Evolutionary conservation across 2,797 vertebrate genomes (phyloP).

Genomic region (Acipenser oxyrinchus): DNA sequence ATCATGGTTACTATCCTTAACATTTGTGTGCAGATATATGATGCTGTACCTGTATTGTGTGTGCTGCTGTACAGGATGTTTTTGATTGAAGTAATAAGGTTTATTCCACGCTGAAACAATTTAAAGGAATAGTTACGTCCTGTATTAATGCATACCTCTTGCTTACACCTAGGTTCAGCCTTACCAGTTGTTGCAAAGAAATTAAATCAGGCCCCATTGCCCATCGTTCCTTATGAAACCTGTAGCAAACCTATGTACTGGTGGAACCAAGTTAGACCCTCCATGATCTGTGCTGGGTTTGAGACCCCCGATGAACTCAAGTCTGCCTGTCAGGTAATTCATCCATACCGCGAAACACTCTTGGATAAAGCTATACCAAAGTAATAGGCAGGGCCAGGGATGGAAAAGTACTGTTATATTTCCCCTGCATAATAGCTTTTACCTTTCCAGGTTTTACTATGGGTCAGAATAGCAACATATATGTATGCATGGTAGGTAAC

Average conservation of each 20-base stretch:
- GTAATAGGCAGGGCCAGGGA: background rate
- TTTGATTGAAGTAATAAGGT: too few relatives aligned
- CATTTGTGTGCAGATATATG: too few relatives aligned
- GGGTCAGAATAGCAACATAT: too few relatives aligned
- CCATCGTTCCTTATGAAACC: slow-evolving; percentile 48
- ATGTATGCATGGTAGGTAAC: too few relatives aligned
- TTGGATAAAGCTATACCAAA: background rate
- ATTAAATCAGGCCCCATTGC: slow-evolving; percentile 55
- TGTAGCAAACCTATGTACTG: slow-evolving; percentile 59
- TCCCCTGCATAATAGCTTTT: background rate
- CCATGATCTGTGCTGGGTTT: slow-evolving; percentile 60
- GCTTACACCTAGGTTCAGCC: slow-evolving; percentile 13
- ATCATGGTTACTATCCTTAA: too few relatives aligned
- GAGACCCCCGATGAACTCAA: slow-evolving; percentile 58
- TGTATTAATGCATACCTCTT: too few relatives aligned
- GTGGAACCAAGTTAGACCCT: slow-evolving; percentile 49
- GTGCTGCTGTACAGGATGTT: too few relatives aligned
- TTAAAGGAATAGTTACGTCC: too few relatives aligned
- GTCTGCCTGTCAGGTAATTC: slow-evolving; percentile 56
- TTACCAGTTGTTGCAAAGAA: slow-evolving; percentile 39
- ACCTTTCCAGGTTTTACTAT: too few relatives aligned
- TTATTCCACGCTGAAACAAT: too few relatives aligned
- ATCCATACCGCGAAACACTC: background rate
- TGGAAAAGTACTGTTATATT: background rate
- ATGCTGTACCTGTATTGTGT: too few relatives aligned